phyloP scores from a whole-genome alignment of 92 coral and sea anemone genomes.

The Metridium senile region DNA sequence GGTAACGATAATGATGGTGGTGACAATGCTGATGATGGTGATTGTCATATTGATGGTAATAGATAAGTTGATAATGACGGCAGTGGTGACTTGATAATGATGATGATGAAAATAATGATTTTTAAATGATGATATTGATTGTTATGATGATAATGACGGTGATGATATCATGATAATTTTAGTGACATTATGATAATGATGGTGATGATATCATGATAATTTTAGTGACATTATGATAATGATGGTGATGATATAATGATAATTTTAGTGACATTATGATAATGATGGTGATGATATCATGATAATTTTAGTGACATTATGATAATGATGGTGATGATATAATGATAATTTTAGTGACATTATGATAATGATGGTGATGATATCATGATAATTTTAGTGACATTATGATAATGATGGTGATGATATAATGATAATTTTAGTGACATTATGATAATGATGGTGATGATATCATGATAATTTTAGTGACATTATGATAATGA shows the following conservation, averaged over 20 bases:
- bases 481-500: not conserved
- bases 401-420: not conserved
- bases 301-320: not conserved
- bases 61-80: not conserved
- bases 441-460: not conserved
- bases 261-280: not conserved
- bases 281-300: not conserved
- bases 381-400: not conserved
- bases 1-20: conserved; percentile 45
- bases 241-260: not conserved
- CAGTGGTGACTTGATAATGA: not conserved
- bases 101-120: not conserved
- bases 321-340: not conserved
- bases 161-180: not conserved
- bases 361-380: not conserved
- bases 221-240: not conserved
- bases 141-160: not conserved
- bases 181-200: not conserved
- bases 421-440: not conserved
- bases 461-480: not conserved
- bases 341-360: not conserved
- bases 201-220: not conserved
- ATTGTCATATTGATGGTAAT: not conserved
- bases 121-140: conserved; percentile 1
- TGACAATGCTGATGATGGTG: not conserved